Evolutionary conservation across 2,113 vertebrate species (phyloP).

Genomic region (Kryptolebias marmoratus): DNA sequence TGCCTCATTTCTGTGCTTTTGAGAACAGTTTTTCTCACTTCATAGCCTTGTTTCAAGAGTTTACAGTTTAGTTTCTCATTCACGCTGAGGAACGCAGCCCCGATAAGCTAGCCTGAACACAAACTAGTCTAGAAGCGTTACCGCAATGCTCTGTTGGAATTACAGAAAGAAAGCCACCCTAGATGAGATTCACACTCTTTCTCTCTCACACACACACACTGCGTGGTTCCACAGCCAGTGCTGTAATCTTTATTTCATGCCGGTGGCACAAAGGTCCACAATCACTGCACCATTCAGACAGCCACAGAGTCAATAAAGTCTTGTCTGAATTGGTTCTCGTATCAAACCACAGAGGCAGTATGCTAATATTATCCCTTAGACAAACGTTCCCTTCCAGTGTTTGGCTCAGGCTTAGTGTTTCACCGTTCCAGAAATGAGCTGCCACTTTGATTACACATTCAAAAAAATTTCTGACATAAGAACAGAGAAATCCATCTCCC

Average conservation of each 20-base stretch:
- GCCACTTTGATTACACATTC: slow-evolving; percentile 62
- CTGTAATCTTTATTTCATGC: slow-evolving; percentile 32
- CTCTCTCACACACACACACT: neutral
- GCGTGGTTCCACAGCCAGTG: neutral
- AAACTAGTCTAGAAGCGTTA: slow-evolving; percentile 6
- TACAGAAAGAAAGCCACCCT: slow-evolving; percentile 6
- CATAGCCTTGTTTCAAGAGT: no score
- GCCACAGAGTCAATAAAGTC: slow-evolving; percentile 43
- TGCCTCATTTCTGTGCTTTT: no score
- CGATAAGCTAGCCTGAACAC: neutral
- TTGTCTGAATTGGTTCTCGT: slow-evolving; percentile 28
- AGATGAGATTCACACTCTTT: neutral
- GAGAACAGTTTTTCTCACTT: no score
- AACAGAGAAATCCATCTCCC: slow-evolving; percentile 48
- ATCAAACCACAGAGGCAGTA: slow-evolving; percentile 32
- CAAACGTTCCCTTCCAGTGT: slow-evolving; percentile 37
- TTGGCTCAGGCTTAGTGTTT: slow-evolving; percentile 44
- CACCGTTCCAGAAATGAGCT: slow-evolving; percentile 46
- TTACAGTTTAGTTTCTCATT: neutral
- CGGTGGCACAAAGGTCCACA: slow-evolving; percentile 39
- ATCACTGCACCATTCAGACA: slow-evolving; percentile 14
- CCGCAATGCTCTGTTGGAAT: neutral
- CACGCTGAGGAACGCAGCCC: neutral
- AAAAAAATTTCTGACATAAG: slow-evolving; percentile 49
- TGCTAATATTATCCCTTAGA: slow-evolving; percentile 57